A percentile compares a stretch with the other conserved stretches of the same genome.
phyloP scores from a whole-genome alignment of 2,113 vertebrate genomes.

The Meleagris gallopavo region DNA sequence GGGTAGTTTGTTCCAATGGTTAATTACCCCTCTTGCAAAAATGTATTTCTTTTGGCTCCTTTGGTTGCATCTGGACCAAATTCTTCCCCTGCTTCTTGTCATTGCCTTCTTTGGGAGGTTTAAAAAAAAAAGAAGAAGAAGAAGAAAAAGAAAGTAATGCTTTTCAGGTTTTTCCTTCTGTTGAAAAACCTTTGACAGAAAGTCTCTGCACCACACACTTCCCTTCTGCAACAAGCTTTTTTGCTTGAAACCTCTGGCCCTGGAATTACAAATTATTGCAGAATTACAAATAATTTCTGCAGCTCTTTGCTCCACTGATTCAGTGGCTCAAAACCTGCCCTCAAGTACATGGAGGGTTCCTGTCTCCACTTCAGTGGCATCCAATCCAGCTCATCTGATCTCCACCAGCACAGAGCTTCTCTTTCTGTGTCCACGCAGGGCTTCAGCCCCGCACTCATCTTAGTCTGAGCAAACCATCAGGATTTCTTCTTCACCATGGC shows the following conservation, averaged over 20 bases:
- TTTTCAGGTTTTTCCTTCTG: background rate
- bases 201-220: background rate
- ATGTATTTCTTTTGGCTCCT: background rate
- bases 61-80: background rate
- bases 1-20: background rate
- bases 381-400: background rate
- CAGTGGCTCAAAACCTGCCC: background rate
- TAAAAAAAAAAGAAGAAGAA: background rate
- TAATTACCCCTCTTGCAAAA: background rate
- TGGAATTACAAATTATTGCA: background rate
- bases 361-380: rapidly evolving
- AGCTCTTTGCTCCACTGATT: background rate
- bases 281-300: background rate
- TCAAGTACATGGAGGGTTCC: background rate
- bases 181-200: background rate
- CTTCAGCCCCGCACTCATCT: background rate
- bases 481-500: background rate
- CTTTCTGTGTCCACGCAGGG: background rate
- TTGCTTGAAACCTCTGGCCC: background rate
- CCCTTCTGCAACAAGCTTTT: background rate
- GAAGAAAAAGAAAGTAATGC: background rate
- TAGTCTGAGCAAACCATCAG: background rate
- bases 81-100: background rate
- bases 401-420: background rate
- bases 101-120: background rate